phyloP scores from a whole-genome alignment of 2,888 invertebrate species.

The Cryptophagus acutangulus region DNA sequence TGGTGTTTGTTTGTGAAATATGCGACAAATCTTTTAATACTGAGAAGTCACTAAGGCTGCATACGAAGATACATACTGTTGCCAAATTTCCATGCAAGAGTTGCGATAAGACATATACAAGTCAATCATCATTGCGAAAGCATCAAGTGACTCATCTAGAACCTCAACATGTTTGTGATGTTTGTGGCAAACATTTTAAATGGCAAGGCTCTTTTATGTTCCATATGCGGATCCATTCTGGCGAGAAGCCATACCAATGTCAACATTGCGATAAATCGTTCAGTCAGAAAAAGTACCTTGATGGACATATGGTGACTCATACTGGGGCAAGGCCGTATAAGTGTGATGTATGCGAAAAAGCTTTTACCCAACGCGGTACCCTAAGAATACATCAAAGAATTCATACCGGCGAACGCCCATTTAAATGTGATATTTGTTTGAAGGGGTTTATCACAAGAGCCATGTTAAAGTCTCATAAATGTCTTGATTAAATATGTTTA shows the following conservation, averaged over 20 bases:
- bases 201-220: slow-evolving; percentile 21
- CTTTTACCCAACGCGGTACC: slow-evolving; percentile 3
- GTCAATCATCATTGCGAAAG: no score
- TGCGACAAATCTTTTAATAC: neutral
- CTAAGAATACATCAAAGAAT: slow-evolving; percentile 48
- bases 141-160: no score
- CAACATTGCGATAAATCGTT: slow-evolving; percentile 34
- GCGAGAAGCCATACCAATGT: slow-evolving; percentile 35
- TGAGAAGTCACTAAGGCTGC: neutral
- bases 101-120: no score
- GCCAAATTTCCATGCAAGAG: no score
- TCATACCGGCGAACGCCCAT: slow-evolving; percentile 52
- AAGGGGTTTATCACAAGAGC: slow-evolving; percentile 54
- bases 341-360: slow-evolving; percentile 11
- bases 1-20: neutral
- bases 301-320: slow-evolving; percentile 26
- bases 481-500: no score
- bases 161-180: slow-evolving; percentile 27
- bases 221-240: slow-evolving; percentile 33
- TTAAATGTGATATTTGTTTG: slow-evolving; percentile 42
- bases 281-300: slow-evolving; percentile 25
- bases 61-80: no score
- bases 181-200: slow-evolving; percentile 26
- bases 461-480: slow-evolving; percentile 40
- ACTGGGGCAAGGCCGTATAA: slow-evolving; percentile 17